These are phyloP conservation scores for Drosophila melanica DNA, from an alignment of 1,140 invertebrate species.

Conservation along the genomic window DNA sequence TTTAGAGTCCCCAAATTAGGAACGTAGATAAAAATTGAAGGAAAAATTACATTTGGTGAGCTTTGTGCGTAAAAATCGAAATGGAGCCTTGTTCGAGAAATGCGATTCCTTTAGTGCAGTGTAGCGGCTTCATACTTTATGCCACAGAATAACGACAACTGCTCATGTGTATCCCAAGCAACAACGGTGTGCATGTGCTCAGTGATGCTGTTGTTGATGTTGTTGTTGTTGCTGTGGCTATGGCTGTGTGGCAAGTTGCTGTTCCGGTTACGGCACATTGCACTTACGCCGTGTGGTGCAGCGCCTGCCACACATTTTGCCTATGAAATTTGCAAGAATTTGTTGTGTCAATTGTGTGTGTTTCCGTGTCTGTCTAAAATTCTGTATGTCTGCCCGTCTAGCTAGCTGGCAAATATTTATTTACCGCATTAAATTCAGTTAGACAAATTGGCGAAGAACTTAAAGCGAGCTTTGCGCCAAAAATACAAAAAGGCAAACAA, in stretches of 20 bases:
- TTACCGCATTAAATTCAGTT: slow-evolving; percentile 62
- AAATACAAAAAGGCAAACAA: slow-evolving; percentile 30
- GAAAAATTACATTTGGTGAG: too few relatives aligned
- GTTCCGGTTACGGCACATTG: slow-evolving; percentile 39
- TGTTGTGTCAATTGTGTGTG: slow-evolving; percentile 69
- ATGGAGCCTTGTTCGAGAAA: background rate
- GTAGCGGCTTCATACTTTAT: slow-evolving; percentile 11
- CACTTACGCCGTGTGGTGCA: slow-evolving; percentile 54
- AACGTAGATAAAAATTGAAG: too few relatives aligned
- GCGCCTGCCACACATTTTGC: slow-evolving; percentile 20
- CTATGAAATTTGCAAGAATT: slow-evolving; percentile 66
- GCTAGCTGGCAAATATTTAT: slow-evolving; percentile 56
- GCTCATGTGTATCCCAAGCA: slow-evolving; percentile 19
- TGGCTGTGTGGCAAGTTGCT: slow-evolving; percentile 18
- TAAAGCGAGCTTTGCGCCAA: slow-evolving; percentile 11
- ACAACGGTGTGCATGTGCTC: slow-evolving; percentile 13
- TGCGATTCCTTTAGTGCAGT: background rate
- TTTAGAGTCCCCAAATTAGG: too few relatives aligned
- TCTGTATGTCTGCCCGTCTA: slow-evolving; percentile 12
- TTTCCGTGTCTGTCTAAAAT: background rate
- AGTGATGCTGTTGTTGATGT: background rate
- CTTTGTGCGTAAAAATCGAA: too few relatives aligned
- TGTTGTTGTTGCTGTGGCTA: slow-evolving; percentile 2
- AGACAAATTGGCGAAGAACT: slow-evolving; percentile 58
- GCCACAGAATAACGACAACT: slow-evolving; percentile 3